A percentile compares a stretch with the other conserved stretches of the same genome.
phyloP scores from a whole-genome alignment of 2,888 invertebrate genomes.

The Eupsilia transversa region DNA sequence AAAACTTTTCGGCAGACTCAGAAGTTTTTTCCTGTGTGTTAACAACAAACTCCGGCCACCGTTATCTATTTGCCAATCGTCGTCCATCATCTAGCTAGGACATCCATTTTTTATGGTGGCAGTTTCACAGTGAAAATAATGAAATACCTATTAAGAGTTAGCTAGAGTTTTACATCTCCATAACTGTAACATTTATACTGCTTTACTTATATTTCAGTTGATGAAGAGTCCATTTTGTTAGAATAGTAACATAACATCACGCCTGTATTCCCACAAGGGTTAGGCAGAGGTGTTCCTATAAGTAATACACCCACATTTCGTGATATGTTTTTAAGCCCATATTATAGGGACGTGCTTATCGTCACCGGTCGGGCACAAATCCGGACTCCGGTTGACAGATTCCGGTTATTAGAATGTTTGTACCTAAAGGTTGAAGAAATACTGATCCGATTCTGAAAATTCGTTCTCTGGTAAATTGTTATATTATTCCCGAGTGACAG shows the following conservation, averaged over 20 bases:
- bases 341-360: not conserved
- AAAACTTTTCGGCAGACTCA: conserved; percentile 15
- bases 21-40: not conserved
- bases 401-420: not conserved
- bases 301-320: not conserved
- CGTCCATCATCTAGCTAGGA: not conserved
- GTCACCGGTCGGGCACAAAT: not conserved
- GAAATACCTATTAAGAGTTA: not conserved
- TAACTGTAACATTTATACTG: not conserved
- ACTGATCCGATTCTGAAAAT: not conserved
- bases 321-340: not conserved
- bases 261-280: too few species aligned
- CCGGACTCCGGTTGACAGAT: not conserved
- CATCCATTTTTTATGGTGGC: not conserved
- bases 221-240: not conserved
- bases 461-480: not conserved
- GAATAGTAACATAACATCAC: too few species aligned
- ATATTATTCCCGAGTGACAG: not conserved
- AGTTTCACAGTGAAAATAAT: not conserved
- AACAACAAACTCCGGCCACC: not conserved
- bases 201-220: not conserved
- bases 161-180: not conserved
- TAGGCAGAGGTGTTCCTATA: too few species aligned
- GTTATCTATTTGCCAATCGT: not conserved
- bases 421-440: not conserved